Conservation (phyloP, 2,797 vertebrate species). For the Fratercula arctica region DNA sequence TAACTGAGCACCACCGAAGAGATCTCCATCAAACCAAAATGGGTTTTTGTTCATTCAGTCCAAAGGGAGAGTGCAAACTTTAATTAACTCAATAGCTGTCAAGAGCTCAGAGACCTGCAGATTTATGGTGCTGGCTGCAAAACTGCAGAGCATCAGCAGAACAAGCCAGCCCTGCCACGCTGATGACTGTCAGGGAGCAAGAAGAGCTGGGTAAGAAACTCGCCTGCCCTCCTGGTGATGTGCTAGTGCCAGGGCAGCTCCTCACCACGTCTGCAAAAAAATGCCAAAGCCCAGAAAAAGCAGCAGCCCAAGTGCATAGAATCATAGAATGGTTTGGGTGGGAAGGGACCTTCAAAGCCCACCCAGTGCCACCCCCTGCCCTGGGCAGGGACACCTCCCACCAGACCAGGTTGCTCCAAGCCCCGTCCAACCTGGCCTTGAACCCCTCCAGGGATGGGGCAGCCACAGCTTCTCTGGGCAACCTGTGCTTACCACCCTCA, state of each 20-base stretch:
- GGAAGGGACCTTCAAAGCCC: neutral
- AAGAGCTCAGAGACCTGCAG: neutral
- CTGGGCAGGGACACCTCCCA: neutral
- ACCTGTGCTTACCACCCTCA: neutral
- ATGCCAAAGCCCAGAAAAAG: neutral
- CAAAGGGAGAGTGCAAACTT: neutral
- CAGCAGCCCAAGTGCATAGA: fast-evolving
- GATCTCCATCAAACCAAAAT: neutral
- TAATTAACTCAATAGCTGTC: neutral
- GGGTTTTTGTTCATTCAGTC: neutral
- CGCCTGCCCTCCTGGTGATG: neutral
- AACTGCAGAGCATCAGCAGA: neutral
- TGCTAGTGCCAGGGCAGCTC: neutral
- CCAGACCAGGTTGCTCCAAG: neutral
- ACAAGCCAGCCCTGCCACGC: neutral
- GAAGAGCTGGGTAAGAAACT: neutral
- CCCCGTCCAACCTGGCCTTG: neutral
- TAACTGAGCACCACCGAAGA: neutral
- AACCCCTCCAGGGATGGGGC: neutral
- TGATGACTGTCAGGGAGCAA: neutral
- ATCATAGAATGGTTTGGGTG: neutral
- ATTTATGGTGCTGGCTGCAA: neutral
- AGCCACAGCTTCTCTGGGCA: neutral
- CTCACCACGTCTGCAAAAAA: neutral
- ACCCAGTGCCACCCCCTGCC: neutral